phyloP scores from a whole-genome alignment of 2,113 vertebrate species.

The Oreocharis arfaki region DNA sequence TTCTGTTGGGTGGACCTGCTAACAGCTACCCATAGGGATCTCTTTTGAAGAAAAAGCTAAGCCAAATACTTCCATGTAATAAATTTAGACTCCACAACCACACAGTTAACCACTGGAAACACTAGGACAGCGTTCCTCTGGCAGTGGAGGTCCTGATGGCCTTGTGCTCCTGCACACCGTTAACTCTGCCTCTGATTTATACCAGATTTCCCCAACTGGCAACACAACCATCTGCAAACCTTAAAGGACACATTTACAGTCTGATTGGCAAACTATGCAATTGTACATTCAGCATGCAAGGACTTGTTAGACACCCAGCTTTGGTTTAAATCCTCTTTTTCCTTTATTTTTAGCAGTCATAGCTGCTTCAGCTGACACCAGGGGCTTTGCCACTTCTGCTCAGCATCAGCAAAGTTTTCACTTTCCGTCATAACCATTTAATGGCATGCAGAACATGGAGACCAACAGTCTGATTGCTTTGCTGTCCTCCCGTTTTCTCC shows the following conservation, averaged over 20 bases:
- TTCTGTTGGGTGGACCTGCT: background rate
- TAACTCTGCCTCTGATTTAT: background rate
- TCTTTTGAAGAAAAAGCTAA: background rate
- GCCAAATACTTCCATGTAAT: background rate
- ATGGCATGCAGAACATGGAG: background rate
- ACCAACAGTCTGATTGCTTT: background rate
- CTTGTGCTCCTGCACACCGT: fast-evolving
- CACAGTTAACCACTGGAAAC: background rate
- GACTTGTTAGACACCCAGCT: background rate
- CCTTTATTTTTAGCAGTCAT: background rate
- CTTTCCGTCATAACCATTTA: constrained; percentile 3
- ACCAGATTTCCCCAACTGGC: background rate
- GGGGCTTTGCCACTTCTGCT: constrained; percentile 42
- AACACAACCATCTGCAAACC: background rate
- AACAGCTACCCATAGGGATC: background rate
- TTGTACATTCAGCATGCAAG: background rate
- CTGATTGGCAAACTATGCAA: background rate
- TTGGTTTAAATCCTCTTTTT: background rate
- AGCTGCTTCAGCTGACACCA: constrained; percentile 23
- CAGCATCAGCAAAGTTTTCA: constrained; percentile 32
- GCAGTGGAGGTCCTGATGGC: background rate
- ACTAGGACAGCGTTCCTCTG: background rate
- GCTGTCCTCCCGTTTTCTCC: background rate
- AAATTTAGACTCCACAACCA: background rate
- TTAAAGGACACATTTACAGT: background rate